Conservation (phyloP, 92 coral and sea anemone species). For the Bergia sp. region DNA sequence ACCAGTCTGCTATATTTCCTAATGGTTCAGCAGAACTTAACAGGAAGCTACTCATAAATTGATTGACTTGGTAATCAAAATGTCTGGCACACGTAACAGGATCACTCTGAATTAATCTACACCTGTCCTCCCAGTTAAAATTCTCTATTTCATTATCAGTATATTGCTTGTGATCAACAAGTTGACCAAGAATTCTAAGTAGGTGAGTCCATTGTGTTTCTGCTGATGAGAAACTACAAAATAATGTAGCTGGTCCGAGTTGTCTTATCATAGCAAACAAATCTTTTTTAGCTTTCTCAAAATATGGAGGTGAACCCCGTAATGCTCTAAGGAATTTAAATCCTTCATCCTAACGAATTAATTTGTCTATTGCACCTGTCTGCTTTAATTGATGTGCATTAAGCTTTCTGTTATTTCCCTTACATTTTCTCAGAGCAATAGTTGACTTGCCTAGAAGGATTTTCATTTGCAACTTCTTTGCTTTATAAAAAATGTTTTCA, state of each 20-base stretch:
- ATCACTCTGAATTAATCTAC: slow-evolving; percentile 35
- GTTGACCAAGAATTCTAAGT: slow-evolving; percentile 63
- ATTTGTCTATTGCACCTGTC: slow-evolving; percentile 53
- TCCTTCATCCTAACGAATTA: slow-evolving; percentile 49
- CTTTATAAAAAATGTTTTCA: slow-evolving; percentile 53
- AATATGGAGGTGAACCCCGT: slow-evolving; percentile 75
- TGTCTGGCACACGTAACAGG: slow-evolving; percentile 59
- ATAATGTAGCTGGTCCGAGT: slow-evolving; percentile 53
- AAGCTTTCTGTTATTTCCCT: slow-evolving; percentile 50
- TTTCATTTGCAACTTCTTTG: slow-evolving; percentile 76
- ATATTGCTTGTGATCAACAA: slow-evolving; percentile 65
- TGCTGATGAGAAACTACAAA: slow-evolving; percentile 43
- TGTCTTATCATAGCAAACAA: slow-evolving; percentile 65
- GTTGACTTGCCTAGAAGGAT: slow-evolving; percentile 62
- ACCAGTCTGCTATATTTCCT: slow-evolving; percentile 45
- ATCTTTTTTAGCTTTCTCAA: slow-evolving; percentile 42
- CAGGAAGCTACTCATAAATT: slow-evolving; percentile 57
- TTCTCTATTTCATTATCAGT: slow-evolving; percentile 64
- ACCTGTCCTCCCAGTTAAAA: slow-evolving; percentile 70
- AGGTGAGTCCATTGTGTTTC: slow-evolving; percentile 60
- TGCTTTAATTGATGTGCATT: slow-evolving; percentile 68
- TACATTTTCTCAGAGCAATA: slow-evolving; percentile 57
- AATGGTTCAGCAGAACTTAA: slow-evolving; percentile 41
- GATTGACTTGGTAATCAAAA: slow-evolving; percentile 56
- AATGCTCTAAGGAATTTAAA: slow-evolving; percentile 63